Evolutionary conservation across 2,797 vertebrate species (phyloP), one percentile per base, ranked within the genome.

Genomic region (Coracias cyanogaster): DNA sequence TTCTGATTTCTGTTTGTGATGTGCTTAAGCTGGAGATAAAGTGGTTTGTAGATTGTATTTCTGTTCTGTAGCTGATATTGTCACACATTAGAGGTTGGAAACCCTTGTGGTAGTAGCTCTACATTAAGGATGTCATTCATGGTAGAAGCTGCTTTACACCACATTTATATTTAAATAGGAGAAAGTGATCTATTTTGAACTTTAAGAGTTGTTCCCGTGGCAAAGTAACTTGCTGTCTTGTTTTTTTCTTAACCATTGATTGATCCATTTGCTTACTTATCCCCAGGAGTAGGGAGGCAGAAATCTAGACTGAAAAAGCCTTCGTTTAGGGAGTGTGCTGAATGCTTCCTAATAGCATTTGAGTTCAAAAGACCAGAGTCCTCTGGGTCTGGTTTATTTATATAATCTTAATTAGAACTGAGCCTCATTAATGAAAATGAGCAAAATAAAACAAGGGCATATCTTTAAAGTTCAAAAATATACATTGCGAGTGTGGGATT

Each of bases 141-240:
- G 92, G 76, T 95, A 97, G 89, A 89, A 97, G 73, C 93, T 97
- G 90, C 87, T 94, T 95, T 96, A 88, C 52, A 72, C 33, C 12
- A 31, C 74, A 86, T 98, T 98, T 97, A 73, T 96, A 95, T 97
- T 96, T 97, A 96, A 97, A 96, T 97, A 85, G 71, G 61, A 93
- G 89, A 96, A 95, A 82, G 52, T 95, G 82, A 97, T 96, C 79
- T 96, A 90, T 97, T 95, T 96, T 95, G 95, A 97, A 97, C 97
- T 96, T 97, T 96, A 90, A 93, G 90, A 96, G 58, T 96, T 97
- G 86, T 97, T 98, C 89, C 89, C 73, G 89, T 96, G 91, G 93
- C 80, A 96, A 84, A 97, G 72, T 64, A 87, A 92, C 69, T 93
- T 96, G 74, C 79, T 93, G 55, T 96, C 89, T 92, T 88, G 78